Evolutionary conservation across 2,797 vertebrate species (phyloP), one percentile per base, ranked within the genome.

Genomic region (Morus bassanus): DNA sequence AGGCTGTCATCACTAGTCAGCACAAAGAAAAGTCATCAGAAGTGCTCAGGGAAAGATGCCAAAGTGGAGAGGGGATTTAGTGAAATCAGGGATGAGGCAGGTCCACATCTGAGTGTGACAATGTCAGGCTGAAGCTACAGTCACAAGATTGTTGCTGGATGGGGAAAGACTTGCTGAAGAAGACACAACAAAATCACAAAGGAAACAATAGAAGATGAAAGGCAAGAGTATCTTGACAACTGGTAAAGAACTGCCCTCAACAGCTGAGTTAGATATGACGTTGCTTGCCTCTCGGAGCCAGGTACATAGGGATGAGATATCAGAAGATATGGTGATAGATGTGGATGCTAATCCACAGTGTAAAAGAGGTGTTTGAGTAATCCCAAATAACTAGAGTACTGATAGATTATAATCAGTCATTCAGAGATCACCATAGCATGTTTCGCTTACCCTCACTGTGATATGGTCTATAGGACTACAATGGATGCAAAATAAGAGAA

Each of bases 1-100:
- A 70, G 31, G 37, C 48, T 95, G 72, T 94, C 86, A 91, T 91
- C 91, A 92, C 30, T 68, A 92, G 39, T 59, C 51, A 80, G 60
- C 51, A 45, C 48, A 89, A 89, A 95, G 39, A 70, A 75, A 92
- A 83, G 64, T 68, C 51, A 82, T 53, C 16, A 67, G 31, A 84
- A 89, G n/a, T 43, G 25, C 72, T 80, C 30, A 56, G 16, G 68
- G 51, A 91, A 88, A 91, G 45, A 83, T 53, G 60, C 5, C 35
- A 31, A 78, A 80, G 41, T 43, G 27, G 43, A 77, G 45, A 74
- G 46, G 16, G 23, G 16, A 18, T 35, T 24, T 54, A 82, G 56
- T 74, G 72, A 64, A 69, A 78, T 13, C 9, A 88, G 48, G 54
- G 50, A 63, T 30, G 25, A 89, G 33, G 68, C 28, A 83, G 78